Conservation (phyloP, 2,888 invertebrate species). For the Cephus runcator region DNA sequence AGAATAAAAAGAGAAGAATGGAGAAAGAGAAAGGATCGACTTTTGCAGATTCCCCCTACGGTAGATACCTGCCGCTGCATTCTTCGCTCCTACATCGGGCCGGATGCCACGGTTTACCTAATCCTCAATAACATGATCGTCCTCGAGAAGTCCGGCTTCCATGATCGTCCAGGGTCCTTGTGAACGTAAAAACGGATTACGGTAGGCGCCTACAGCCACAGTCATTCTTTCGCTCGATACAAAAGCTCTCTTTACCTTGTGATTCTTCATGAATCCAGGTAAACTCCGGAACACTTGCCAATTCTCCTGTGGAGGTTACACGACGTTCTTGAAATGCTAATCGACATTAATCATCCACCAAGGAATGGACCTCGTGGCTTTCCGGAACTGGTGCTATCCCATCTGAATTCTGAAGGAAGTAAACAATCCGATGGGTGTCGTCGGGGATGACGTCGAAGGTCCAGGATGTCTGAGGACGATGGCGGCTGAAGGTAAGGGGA, state of each 20-base stretch:
- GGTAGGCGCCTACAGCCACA: background rate
- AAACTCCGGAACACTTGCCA: background rate
- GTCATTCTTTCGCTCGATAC: background rate
- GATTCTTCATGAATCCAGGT: background rate
- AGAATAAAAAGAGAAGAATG: background rate
- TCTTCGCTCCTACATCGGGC: slow-evolving; percentile 45
- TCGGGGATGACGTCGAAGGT: background rate
- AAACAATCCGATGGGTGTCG: slow-evolving; percentile 11
- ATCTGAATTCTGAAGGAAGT: slow-evolving; percentile 1
- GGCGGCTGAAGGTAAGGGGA: slow-evolving; percentile 10
- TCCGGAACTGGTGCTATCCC: background rate
- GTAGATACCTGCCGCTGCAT: slow-evolving; percentile 45
- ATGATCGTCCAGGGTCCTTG: background rate
- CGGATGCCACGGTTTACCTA: slow-evolving; percentile 31
- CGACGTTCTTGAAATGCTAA: background rate
- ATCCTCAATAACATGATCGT: background rate
- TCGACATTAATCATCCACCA: background rate
- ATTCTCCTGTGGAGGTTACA: background rate
- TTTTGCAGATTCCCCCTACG: slow-evolving; percentile 44
- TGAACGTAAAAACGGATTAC: background rate
- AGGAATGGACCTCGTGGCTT: background rate
- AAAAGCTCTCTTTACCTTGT: background rate
- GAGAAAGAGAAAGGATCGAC: background rate
- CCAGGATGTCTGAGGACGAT: slow-evolving; percentile 13
- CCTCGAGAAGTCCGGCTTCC: background rate